Base-by-base conservation (phyloP, 1,140 invertebrate genomes). In the Cydia pomonella region DNA sequence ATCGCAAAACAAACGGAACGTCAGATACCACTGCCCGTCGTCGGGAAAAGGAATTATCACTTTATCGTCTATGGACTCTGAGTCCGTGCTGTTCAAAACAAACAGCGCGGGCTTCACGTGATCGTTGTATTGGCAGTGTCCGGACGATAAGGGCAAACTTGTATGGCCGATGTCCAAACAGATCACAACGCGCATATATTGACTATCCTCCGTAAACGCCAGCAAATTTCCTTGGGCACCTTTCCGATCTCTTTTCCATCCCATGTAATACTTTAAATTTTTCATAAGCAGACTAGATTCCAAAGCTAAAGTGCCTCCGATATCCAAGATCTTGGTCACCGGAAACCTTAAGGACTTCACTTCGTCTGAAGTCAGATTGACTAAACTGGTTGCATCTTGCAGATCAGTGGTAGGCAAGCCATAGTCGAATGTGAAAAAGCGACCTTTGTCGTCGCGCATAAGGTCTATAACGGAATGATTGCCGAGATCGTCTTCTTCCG, bases 41-140 rank as follows among this genome's bases (percentile, higher is more conserved):
- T 97, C 96, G 0, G 97, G 97, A 86, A 95, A 97, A 1, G 97
- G 97, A 13, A 97, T 95, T 76, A 96, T 94, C 9, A 96, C 82
- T 64, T 94, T 94, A 1, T 93, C 94, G 18, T 95, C 94, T 50
- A 93, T 94, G 1, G 95, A 90, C 4, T 92, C 89, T 3, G 93
- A 92, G 76, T 94, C 93, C 0, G 94, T 95, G 69, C 87, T 94
- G 77, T 95, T 95, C 62, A 95, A 82, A 29, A 94, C 91, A 73
- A 94, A 93, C 25, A 94, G 92, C 25, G 94, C 94, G n/a, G 89
- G 88, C 63, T 87, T 91, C 0, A 93, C 74, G 21, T 85, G 83
- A 73, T 93, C 89, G 10, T 94, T 94, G 72, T 93, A 94, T 71
- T 87, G 91, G 75, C 95, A 96, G 41, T 93, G 87, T 69, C 94